These are phyloP conservation scores for Arctocebus calabarensis DNA, from an alignment of 2,797 vertebrate species.

Conservation along the genomic window DNA sequence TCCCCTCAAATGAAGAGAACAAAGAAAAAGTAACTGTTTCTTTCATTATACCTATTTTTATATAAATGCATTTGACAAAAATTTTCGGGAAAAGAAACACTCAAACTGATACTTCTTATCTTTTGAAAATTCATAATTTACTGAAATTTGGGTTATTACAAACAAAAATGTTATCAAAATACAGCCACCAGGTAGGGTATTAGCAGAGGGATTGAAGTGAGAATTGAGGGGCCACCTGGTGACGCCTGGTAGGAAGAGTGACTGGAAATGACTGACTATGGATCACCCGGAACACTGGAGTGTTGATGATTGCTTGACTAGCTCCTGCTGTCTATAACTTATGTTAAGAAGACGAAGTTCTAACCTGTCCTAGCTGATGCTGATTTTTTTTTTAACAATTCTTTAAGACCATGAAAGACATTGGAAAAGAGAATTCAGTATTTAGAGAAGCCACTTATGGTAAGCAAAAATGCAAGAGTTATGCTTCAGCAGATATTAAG, in stretches of 20 bases:
- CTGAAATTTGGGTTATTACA: slow-evolving; percentile 14
- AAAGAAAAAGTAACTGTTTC: not conserved
- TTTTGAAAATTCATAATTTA: not conserved
- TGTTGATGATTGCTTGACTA: not conserved
- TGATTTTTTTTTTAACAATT: not conserved
- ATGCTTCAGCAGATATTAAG: not conserved
- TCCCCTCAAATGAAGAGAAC: not conserved
- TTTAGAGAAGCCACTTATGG: not conserved
- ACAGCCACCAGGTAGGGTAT: not conserved
- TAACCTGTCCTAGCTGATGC: not conserved
- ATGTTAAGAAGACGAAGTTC: not conserved
- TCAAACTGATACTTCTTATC: not conserved
- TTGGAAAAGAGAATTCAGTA: not conserved
- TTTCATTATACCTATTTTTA: slow-evolving; percentile 31
- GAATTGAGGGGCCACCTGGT: not conserved
- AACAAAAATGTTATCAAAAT: slow-evolving; percentile 48
- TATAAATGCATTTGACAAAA: not conserved
- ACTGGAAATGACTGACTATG: not conserved
- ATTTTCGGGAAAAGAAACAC: slow-evolving; percentile 10
- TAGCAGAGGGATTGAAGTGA: not conserved
- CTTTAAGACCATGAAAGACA: not conserved
- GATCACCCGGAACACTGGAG: not conserved
- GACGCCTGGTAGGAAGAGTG: not conserved
- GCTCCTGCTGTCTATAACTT: not conserved
- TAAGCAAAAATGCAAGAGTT: not conserved